phyloP scores from a whole-genome alignment of 2,888 invertebrate species.

The Chrysolina haemoptera region DNA sequence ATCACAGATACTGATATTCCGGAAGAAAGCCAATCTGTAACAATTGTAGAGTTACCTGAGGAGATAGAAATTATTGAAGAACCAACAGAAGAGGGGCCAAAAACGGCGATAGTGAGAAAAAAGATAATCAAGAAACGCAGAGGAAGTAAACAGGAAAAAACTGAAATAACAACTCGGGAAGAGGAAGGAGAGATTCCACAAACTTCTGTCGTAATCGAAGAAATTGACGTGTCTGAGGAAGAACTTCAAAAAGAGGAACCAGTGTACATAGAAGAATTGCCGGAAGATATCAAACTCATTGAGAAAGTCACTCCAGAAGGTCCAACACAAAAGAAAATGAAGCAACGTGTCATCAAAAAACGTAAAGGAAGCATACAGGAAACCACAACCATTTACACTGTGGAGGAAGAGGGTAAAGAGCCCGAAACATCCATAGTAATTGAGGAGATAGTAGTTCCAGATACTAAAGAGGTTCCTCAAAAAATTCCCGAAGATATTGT shows the following conservation, averaged over 20 bases:
- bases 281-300: conserved; percentile 43
- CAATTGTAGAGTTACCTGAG: conserved; percentile 59
- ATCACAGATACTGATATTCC: conserved; percentile 36
- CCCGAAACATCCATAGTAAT: conserved; percentile 56
- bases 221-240: conserved; percentile 51
- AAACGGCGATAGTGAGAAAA: conserved; percentile 61
- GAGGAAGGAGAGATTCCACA: conserved; percentile 60
- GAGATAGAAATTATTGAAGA: conserved; percentile 55
- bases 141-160: conserved; percentile 64
- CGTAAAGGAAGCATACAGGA: conserved; percentile 68
- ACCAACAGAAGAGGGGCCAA: conserved; percentile 54
- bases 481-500: conserved; percentile 48
- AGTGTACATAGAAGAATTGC: conserved; percentile 57
- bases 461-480: conserved; percentile 53
- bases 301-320: conserved; percentile 45
- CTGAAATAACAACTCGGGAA: conserved; percentile 60
- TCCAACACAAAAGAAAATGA: conserved; percentile 59
- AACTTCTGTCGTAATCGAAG: conserved; percentile 57
- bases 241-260: conserved; percentile 61
- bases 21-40: conserved; percentile 44
- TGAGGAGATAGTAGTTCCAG: conserved; percentile 58
- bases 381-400: conserved; percentile 55
- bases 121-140: conserved; percentile 64
- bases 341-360: conserved; percentile 68
- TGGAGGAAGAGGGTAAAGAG: conserved; percentile 59